Conservation (phyloP, 1,140 invertebrate genomes). For the Drosophila trapezifrons region DNA sequence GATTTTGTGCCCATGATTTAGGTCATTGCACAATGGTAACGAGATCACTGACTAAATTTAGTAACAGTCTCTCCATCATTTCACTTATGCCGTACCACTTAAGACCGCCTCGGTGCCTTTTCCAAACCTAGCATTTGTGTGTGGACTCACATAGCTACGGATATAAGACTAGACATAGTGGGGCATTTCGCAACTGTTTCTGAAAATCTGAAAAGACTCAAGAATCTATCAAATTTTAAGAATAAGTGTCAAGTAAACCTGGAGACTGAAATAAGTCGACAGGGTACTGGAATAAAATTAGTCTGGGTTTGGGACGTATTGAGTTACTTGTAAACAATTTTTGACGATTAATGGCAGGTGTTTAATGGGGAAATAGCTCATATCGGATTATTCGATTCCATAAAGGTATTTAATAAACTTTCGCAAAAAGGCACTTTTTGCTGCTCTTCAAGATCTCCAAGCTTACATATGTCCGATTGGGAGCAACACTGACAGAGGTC, state of each 20-base stretch:
- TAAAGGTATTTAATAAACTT: not conserved
- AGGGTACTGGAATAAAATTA: no score
- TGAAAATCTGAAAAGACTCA: not conserved
- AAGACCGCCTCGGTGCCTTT: not conserved
- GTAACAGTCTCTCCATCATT: conserved; percentile 44
- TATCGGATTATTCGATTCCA: not conserved
- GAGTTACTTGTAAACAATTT: not conserved
- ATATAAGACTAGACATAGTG: no score
- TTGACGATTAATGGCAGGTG: not conserved
- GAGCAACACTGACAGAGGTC: conserved; percentile 7
- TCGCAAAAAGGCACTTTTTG: not conserved
- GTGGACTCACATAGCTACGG: not conserved
- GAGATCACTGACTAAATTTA: conserved; percentile 72
- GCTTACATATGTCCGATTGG: not conserved
- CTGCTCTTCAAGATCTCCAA: not conserved
- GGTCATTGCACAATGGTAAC: conserved; percentile 83
- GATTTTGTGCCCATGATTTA: conserved; percentile 67
- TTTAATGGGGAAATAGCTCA: not conserved
- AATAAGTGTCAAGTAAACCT: no score
- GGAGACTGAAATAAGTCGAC: no score
- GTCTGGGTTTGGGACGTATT: not conserved
- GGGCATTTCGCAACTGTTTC: not conserved
- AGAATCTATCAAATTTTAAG: not conserved
- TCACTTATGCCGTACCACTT: not conserved
- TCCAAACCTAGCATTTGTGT: not conserved